These are phyloP conservation scores for Telenomus remus DNA, from an alignment of 1,140 invertebrate genomes.

Conservation along the genomic window DNA sequence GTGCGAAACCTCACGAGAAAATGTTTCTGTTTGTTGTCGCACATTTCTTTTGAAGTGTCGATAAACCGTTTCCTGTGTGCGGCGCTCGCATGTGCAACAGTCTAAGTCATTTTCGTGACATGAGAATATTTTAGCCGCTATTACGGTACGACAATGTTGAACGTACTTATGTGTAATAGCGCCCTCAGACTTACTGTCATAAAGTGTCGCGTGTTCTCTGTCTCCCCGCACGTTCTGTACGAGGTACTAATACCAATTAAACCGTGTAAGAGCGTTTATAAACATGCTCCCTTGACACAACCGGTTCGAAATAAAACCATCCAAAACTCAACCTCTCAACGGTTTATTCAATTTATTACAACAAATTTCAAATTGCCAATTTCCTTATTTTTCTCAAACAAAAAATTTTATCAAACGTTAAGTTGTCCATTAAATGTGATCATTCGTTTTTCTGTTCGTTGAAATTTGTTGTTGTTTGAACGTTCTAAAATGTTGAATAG, in stretches of 20 bases:
- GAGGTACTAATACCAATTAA: not conserved
- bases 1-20: too few relatives aligned
- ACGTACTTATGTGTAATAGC: conserved; percentile 2
- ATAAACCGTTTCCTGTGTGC: too few relatives aligned
- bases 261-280: not conserved
- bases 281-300: not conserved
- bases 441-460: too few relatives aligned
- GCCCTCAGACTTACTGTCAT: not conserved
- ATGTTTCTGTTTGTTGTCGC: too few relatives aligned
- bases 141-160: not conserved
- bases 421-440: too few relatives aligned
- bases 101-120: not conserved
- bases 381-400: too few relatives aligned
- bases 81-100: not conserved
- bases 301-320: not conserved
- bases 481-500: too few relatives aligned
- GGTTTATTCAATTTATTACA: not conserved
- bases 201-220: not conserved
- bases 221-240: not conserved
- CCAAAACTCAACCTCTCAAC: not conserved
- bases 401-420: too few relatives aligned
- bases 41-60: too few relatives aligned
- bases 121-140: not conserved
- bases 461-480: too few relatives aligned
- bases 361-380: too few relatives aligned